Evolutionary conservation across 1,140 invertebrate genomes (phyloP).

Genomic region (Lethocerus indicus): DNA sequence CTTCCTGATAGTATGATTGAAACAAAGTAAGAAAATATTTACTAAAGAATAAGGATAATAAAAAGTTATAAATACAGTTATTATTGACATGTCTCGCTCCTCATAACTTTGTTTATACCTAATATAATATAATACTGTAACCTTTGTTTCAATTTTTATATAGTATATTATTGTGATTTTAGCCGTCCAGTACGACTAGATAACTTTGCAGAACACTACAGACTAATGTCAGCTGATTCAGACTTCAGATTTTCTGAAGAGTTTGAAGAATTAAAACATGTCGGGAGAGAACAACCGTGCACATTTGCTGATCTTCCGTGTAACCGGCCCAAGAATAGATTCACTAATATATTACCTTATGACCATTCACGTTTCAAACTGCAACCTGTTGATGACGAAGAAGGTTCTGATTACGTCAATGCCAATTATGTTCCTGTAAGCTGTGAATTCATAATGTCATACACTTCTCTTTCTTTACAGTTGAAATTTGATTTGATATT

Average conservation of each 20-base stretch:
- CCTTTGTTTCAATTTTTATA: not conserved
- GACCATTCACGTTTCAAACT: constrained; percentile 91
- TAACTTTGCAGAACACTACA: constrained; percentile 86
- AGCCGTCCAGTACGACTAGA: constrained; percentile 74
- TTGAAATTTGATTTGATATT: too few species aligned
- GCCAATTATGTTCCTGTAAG: constrained; percentile 86
- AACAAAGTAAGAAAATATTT: constrained; percentile 32
- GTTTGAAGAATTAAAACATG: constrained; percentile 91
- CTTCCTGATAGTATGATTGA: constrained; percentile 62
- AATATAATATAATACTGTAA: not conserved
- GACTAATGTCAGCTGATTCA: constrained; percentile 91
- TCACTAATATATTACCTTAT: constrained; percentile 97
- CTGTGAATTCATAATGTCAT: not conserved
- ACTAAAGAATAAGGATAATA: too few species aligned
- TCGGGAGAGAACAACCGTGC: constrained; percentile 77
- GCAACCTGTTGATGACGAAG: constrained; percentile 89
- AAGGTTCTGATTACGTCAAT: constrained; percentile 93
- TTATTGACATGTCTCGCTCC: too few species aligned
- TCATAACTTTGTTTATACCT: too few species aligned
- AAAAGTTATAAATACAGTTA: too few species aligned
- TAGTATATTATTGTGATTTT: constrained; percentile 13
- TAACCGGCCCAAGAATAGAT: constrained; percentile 94
- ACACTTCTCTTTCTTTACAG: too few species aligned
- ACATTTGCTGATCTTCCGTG: constrained; percentile 86
- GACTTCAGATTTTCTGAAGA: constrained; percentile 97